Evolutionary conservation across 1,140 invertebrate species (phyloP), one percentile per base, ranked within the genome.

Genomic region (Brachystomella parvula): DNA sequence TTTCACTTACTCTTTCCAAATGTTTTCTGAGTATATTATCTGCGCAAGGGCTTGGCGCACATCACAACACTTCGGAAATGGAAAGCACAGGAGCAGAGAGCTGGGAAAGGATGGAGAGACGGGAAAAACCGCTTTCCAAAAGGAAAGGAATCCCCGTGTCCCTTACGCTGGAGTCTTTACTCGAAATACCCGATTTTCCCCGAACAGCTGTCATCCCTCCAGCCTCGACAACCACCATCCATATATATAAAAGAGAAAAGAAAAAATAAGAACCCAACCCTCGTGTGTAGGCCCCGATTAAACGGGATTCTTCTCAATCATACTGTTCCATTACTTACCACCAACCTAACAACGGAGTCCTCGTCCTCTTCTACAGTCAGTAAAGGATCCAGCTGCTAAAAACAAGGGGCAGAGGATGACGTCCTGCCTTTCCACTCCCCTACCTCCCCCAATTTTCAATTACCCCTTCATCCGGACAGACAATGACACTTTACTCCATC

Each of bases 311-410:
- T 44, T 61, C 29, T 29, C 33, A 17, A 28, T 61, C 21, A 56
- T 28, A 12, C 30, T 56, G 24, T 9, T 56, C 33, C 32, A 44
- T 28, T 76, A 19, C 76, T 73, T 75, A n/a, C n/a, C n/a, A n/a
- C n/a, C n/a, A n/a, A n/a, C n/a, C n/a, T n/a, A n/a, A n/a, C n/a
- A n/a, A n/a, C n/a, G n/a, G n/a, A n/a, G n/a, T n/a, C n/a, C n/a
- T n/a, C n/a, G n/a, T n/a, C n/a, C n/a, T n/a, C n/a, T n/a, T n/a
- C n/a, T n/a, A n/a, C n/a, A n/a, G n/a, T n/a, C n/a, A n/a, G n/a
- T n/a, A n/a, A n/a, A n/a, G n/a, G n/a, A n/a, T n/a, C n/a, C n/a
- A n/a, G n/a, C n/a, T n/a, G n/a, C n/a, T n/a, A n/a, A n/a, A n/a
- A n/a, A n/a, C n/a, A n/a, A n/a, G n/a, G n/a, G n/a, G n/a, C n/a